Conservation (phyloP, 2,888 invertebrate species). For the Drosophila buzzatii region DNA sequence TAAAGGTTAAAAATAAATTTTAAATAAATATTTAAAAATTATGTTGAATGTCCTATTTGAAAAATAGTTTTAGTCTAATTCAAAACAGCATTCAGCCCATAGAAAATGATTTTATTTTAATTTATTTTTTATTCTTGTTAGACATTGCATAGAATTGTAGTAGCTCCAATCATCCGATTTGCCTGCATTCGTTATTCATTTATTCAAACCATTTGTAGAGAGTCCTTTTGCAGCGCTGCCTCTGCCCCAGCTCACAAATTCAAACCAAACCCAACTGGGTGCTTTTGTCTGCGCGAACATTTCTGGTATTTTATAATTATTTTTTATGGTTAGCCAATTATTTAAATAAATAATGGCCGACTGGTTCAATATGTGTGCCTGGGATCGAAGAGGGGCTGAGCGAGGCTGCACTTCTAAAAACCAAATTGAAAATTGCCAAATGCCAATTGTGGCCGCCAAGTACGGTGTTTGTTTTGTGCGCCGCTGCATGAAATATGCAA, state of each 20-base stretch:
- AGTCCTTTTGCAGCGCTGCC: background rate
- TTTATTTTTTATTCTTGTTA: background rate
- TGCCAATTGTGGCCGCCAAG: conserved; percentile 61
- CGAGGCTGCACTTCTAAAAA: conserved; percentile 4
- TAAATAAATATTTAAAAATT: too few species aligned
- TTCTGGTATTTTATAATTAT: conserved; percentile 66
- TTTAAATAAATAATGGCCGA: conserved; percentile 74
- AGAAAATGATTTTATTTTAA: background rate
- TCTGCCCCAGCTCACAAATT: background rate
- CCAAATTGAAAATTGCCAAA: conserved; percentile 70
- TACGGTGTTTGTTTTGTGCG: conserved; percentile 57
- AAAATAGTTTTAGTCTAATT: background rate
- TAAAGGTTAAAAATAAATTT: too few species aligned
- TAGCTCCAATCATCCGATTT: conserved; percentile 42
- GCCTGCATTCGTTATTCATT: conserved; percentile 51
- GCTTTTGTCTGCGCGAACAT: conserved; percentile 38
- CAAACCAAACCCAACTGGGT: background rate
- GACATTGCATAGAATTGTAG: conserved; percentile 27
- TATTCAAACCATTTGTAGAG: conserved; percentile 40
- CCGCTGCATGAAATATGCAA: conserved; percentile 70
- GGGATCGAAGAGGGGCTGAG: background rate
- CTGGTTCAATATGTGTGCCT: conserved; percentile 28
- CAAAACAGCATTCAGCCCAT: background rate
- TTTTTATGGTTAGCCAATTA: conserved; percentile 72
- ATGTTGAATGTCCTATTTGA: too few species aligned